Evolutionary conservation across 1,140 invertebrate species (phyloP), one percentile per base, ranked within the genome.

Genomic region (Coenobita brevimanus): DNA sequence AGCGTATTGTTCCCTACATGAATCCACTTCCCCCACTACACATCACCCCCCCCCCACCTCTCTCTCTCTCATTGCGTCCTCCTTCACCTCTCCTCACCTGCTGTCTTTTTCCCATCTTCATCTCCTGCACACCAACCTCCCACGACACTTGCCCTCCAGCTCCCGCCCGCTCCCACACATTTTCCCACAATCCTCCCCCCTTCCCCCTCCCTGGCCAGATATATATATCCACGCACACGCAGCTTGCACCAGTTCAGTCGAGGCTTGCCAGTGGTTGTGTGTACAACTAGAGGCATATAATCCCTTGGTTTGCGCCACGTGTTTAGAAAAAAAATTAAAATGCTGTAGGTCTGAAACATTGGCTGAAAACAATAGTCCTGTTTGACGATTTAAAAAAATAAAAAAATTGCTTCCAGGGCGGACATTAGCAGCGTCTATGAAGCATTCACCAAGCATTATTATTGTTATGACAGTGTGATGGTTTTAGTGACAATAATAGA

Each of bases 101-200:
- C 46, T 8, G 46, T 8, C 46, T 50, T 50, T 17, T 50, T 17
- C 46, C 46, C 46, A 50, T 50, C 46, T 50, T 50, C 46, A 50
- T 50, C 46, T 50, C 46, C 46, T 8, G 6, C 6, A 17, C 46
- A 17, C 50, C 78, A 4, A 36, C 57, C 41, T 60, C 78, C 78
- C 46, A 36, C 57, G 54, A 54, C 78, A 27, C 50, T 38, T 80
- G 41, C 78, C 78, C 78, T 38, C 57, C 46, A 38, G 41, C 13
- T 24, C 75, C 27, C 43, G 21, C 75, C 46, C 38, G 30, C 43
- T 78, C 75, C 75, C 75, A 78, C 75, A 46, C 75, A 6, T 54
- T 78, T 43, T 43, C 54, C 78, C 43, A 54, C 54, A 38, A 41
- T 54, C 27, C 43, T 50, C 57, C 46, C 33, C 78, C 78, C 78